phyloP scores from a whole-genome alignment of 2,797 vertebrate species.

The Propithecus deckenii region DNA sequence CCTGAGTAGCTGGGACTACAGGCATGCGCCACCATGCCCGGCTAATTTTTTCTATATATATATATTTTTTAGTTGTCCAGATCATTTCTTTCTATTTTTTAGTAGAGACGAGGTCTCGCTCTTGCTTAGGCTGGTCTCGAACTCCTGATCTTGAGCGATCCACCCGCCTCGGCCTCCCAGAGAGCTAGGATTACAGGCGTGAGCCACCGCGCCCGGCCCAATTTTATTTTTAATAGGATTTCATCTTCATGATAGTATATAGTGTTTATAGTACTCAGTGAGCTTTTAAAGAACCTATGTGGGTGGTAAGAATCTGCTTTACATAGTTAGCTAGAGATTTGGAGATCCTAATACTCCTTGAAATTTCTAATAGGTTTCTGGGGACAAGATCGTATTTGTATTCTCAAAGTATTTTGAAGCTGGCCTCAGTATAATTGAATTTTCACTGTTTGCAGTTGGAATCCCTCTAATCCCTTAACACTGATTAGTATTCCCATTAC shows the following conservation, averaged over 20 bases:
- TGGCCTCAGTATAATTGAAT: neutral
- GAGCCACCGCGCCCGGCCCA: neutral
- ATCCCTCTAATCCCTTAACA: neutral
- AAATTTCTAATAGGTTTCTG: neutral
- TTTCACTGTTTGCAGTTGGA: neutral
- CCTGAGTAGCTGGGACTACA: too few species aligned
- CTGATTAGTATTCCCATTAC: neutral
- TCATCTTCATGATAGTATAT: neutral
- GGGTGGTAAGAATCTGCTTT: neutral
- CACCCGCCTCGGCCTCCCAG: too few species aligned
- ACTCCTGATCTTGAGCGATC: too few species aligned
- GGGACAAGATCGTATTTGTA: neutral
- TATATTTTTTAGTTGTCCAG: too few species aligned
- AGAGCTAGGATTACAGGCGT: too few species aligned
- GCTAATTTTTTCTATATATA: too few species aligned
- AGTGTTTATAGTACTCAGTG: neutral
- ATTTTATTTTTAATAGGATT: constrained; percentile 12
- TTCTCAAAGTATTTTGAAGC: neutral
- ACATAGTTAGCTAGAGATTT: neutral
- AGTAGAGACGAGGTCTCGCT: too few species aligned
- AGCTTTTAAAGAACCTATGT: neutral
- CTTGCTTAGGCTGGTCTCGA: too few species aligned
- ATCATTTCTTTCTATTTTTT: too few species aligned
- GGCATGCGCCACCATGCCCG: too few species aligned
- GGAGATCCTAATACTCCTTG: neutral